These are phyloP conservation scores for Puntigrus tetrazona DNA, from an alignment of 2,113 vertebrate species.

Conservation along the genomic window DNA sequence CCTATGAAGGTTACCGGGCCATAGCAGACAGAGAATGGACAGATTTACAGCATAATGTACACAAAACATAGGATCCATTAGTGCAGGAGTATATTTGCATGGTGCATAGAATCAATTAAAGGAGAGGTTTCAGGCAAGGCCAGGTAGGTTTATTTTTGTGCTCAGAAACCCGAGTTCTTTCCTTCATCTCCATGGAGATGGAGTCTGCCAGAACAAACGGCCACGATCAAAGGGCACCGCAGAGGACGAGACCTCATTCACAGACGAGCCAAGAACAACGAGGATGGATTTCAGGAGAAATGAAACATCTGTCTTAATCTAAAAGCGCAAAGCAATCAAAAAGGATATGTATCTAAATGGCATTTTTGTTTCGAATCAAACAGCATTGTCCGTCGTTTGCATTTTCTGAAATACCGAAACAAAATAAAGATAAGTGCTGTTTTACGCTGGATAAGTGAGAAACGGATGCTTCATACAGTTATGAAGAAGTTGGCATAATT, in stretches of 20 bases:
- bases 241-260: conserved; percentile 41
- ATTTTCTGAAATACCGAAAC: background rate
- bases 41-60: conserved; percentile 34
- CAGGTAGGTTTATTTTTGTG: conserved; percentile 45
- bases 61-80: conserved; percentile 42
- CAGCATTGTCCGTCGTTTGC: background rate
- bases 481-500: background rate
- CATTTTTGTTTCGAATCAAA: background rate
- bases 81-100: conserved; percentile 34
- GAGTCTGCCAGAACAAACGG: conserved; percentile 41
- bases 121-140: conserved; percentile 20
- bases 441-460: background rate
- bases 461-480: background rate
- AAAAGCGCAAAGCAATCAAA: background rate
- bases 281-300: background rate
- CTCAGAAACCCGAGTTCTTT: conserved; percentile 13
- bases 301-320: background rate
- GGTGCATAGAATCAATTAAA: conserved; percentile 33
- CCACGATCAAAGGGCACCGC: conserved; percentile 42
- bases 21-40: conserved; percentile 18
- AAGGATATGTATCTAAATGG: background rate
- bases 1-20: conserved; percentile 21
- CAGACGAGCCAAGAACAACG: conserved; percentile 28
- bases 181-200: conserved; percentile 55
- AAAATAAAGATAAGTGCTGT: background rate